Evolutionary conservation across 2,113 vertebrate species (phyloP).

Genomic region (Tragelaphus strepsiceros): DNA sequence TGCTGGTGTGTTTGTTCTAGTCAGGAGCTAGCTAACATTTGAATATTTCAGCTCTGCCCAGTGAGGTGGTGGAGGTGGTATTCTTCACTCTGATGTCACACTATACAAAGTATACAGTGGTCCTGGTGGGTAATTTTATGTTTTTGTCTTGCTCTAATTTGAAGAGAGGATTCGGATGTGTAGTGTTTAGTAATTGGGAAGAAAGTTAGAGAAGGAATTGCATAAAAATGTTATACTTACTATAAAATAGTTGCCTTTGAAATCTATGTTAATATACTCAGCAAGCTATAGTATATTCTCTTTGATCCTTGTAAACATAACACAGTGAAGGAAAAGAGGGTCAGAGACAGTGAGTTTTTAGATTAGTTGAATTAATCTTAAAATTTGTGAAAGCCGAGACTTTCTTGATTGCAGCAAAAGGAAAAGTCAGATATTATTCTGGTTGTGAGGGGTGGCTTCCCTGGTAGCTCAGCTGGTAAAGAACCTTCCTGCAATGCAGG

Average conservation of each 20-base stretch:
- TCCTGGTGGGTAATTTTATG: neutral
- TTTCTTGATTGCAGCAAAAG: neutral
- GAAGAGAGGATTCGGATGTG: neutral
- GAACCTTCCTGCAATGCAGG: neutral
- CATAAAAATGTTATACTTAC: neutral
- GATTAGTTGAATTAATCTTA: conserved; percentile 34
- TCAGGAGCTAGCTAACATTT: neutral
- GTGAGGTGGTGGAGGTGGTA: neutral
- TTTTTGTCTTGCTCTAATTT: conserved; percentile 7
- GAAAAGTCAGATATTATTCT: neutral
- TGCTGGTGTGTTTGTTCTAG: neutral
- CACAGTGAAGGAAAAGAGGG: neutral
- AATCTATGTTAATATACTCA: neutral
- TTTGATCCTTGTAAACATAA: neutral
- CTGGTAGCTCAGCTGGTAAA: neutral
- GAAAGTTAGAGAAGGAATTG: conserved; percentile 27
- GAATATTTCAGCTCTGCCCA: neutral
- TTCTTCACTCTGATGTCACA: neutral
- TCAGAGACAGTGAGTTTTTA: neutral
- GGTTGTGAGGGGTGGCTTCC: neutral
- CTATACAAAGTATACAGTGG: neutral
- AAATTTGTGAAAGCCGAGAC: neutral
- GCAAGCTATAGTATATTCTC: neutral
- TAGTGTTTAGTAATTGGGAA: neutral
- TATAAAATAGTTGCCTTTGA: conserved; percentile 30